Base-by-base conservation (phyloP, 1,140 invertebrate species). In the Brachionus asplanchnoidis region DNA sequence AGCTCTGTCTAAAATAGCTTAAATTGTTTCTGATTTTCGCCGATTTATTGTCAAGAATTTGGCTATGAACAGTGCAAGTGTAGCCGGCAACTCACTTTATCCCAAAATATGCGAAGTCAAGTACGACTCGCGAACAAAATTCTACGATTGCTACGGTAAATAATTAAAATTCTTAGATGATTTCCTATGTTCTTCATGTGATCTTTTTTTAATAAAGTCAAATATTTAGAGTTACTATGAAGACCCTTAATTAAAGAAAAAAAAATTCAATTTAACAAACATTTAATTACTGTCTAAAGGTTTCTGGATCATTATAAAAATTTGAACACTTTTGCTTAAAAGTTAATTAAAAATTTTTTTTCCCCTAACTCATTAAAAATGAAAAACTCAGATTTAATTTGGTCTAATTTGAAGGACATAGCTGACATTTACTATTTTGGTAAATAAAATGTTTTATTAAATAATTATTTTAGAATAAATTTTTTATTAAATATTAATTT, bases 31-130 rank as follows among this genome's bases (percentile, higher is more conserved):
- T 32, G 4, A 70, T 70, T 70, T 36, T 36, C 26, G 66, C 36
- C 28, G 6, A 70, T 70, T 70, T 11, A 12, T 11, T 50, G 7
- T n/a, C 8, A 77, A 20, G 12, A 9, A 77, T 77, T 77, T 77
- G 20, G 73, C 42, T 20, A 77, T 77, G 44, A 77, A 50, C 20
- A 77, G 20, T 50, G 44, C 44, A 12, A 77, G 44, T 28, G 20
- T 46, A 50, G 44, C 42, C 23, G 46, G 50, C 42, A 46, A 50
- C 20, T 77, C 68, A 12, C 40, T 50, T 26, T 50, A 77, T 26
- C 42, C 73, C 11, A 77, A 77, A 50, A 77, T 77, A 77, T 77
- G 73, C 46, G 73, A 77, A 77, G 26, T 77, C 5, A 77, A 77
- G 23, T 77, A 77, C 23, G 42, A 77, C 42, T 20, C 40, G 6